Percentiles rank a stretch among this genome's conserved stretches.
These are phyloP conservation scores for Hoplostethus atlanticus DNA, from an alignment of 2,797 vertebrate species.

Conservation along the genomic window DNA sequence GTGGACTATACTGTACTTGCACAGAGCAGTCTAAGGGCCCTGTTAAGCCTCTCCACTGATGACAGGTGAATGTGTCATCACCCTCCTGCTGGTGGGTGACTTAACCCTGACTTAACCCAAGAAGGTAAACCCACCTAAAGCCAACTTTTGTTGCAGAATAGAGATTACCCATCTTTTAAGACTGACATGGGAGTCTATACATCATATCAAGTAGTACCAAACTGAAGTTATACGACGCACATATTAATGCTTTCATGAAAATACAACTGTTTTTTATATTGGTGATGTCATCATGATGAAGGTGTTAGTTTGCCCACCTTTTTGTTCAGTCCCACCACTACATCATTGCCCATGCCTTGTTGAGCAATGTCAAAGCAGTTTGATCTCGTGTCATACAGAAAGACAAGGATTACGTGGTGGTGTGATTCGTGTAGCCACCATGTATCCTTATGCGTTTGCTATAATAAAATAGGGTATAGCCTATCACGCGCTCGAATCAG, in stretches of 20 bases:
- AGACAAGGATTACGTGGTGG: background rate
- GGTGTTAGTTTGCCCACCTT: background rate
- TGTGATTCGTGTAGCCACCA: too few species aligned
- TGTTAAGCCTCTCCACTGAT: conserved; percentile 16
- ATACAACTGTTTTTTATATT: background rate
- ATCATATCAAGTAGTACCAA: too few species aligned
- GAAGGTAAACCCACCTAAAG: background rate
- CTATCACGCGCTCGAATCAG: conserved; percentile 13
- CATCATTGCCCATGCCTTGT: background rate
- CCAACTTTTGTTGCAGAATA: conserved; percentile 22
- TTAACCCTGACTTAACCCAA: conserved; percentile 41
- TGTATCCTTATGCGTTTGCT: conserved; percentile 6
- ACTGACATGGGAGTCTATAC: too few species aligned
- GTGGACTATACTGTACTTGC: background rate
- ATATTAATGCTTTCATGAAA: too few species aligned
- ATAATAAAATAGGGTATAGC: conserved; percentile 10
- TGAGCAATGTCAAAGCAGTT: conserved; percentile 9
- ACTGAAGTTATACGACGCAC: too few species aligned
- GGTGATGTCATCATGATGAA: background rate
- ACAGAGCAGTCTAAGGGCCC: background rate
- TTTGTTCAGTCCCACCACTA: background rate
- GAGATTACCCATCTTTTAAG: too few species aligned
- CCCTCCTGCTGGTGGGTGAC: conserved; percentile 62
- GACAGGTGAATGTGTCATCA: conserved; percentile 63
- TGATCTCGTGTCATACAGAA: background rate